Percentiles rank a stretch among this genome's conserved stretches.
These are phyloP conservation scores for Cotesia chilonis DNA, from an alignment of 1,140 invertebrate species.

Conservation along the genomic window DNA sequence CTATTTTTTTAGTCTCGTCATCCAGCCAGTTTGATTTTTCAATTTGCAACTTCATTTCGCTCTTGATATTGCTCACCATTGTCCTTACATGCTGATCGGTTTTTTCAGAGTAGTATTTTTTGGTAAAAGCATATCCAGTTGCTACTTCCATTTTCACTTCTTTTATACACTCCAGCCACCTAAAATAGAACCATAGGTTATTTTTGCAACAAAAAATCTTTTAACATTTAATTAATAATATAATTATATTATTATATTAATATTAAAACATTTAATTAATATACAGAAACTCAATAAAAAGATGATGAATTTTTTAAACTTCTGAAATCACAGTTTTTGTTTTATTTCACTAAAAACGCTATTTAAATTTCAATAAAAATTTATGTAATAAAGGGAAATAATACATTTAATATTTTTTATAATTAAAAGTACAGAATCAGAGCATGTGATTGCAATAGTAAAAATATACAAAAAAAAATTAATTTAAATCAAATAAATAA, in stretches of 20 bases:
- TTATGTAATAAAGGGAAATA: too few relatives aligned
- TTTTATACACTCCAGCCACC: slow-evolving; percentile 26
- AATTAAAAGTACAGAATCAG: too few relatives aligned
- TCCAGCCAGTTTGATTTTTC: slow-evolving; percentile 70
- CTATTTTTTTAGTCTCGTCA: slow-evolving; percentile 65
- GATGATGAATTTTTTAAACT: neutral
- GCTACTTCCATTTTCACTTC: slow-evolving; percentile 15
- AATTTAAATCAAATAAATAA: too few relatives aligned
- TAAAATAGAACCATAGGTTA: neutral
- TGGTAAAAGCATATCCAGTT: slow-evolving; percentile 20
- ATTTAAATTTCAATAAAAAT: too few relatives aligned
- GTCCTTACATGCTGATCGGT: slow-evolving; percentile 14
- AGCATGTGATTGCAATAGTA: too few relatives aligned
- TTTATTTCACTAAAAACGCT: too few relatives aligned
- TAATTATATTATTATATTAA: too few relatives aligned
- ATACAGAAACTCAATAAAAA: neutral
- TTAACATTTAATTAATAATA: neutral
- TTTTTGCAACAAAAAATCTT: neutral
- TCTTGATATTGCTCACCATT: neutral
- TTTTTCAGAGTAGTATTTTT: slow-evolving; percentile 23
- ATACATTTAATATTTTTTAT: too few relatives aligned
- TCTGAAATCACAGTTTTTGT: too few relatives aligned
- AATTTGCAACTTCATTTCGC: slow-evolving; percentile 33
- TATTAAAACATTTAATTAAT: neutral
- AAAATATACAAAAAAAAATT: too few relatives aligned